Evolutionary conservation across 2,888 invertebrate species (phyloP), one percentile per base, ranked within the genome.

Genomic region (Spialia ferax): DNA sequence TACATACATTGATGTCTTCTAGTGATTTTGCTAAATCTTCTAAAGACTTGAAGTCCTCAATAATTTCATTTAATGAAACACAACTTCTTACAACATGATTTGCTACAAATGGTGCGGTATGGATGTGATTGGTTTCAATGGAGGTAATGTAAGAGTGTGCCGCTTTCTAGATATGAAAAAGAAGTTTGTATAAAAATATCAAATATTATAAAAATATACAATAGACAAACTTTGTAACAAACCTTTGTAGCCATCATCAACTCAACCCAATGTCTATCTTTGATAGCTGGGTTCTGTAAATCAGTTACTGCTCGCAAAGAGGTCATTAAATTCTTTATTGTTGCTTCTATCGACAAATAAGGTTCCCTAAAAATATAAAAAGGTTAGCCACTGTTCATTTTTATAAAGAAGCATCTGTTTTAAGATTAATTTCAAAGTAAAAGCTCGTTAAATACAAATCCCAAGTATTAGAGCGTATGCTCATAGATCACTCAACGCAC

Each of bases 261-360:
- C 83, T 99, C 98, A 64, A 96, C 94, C 99, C 99, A 99, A 90
- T 99, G 99, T 56, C 99, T 95, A 70, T 98, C 98, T 72, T 97
- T 95, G 75, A 99, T 98, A 0, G 99, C 97, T 0, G 98, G 98
- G 89, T 99, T 99, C 87, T 99, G 99, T 8, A 99, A 92, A 82
- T 99, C 99, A 3, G 98, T 97, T 1, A 99, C 97, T 0, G 99
- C 98, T 84, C 98, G 94, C 72, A 99, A 88, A 0, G 99, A 98
- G 0, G 99, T 98, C 94, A 99, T 95, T 94, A 99, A 96, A 87
- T 99, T 99, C 91, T 97, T 98, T 26, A 99, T 96, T 4, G 96
- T 96, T 5, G 94, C 95, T 86, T 99, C 99, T 72, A 97, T 94
- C 23, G 95, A 95, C n/a, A 94, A 79, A 83, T 97, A 99, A 2